Conservation (phyloP, 2,113 vertebrate species). For the Notiomystis cincta region DNA sequence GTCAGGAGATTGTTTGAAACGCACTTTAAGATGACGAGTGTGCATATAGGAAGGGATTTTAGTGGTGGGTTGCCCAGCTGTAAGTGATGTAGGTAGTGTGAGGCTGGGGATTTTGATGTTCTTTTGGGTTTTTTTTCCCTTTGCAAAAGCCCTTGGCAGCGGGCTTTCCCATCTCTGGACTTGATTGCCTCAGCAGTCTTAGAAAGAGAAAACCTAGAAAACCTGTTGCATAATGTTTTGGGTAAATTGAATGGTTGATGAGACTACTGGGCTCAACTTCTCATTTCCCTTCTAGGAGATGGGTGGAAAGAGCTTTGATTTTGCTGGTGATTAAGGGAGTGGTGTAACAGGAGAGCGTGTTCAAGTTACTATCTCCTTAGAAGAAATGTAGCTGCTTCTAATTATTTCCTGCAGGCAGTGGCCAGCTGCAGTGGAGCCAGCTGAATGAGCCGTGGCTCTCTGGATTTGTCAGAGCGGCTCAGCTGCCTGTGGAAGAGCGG, state of each 20-base stretch:
- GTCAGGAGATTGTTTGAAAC: neutral
- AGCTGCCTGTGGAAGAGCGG: accelerated
- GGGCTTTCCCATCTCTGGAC: neutral
- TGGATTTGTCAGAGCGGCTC: neutral
- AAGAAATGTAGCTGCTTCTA: neutral
- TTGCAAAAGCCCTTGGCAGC: neutral
- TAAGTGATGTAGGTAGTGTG: neutral
- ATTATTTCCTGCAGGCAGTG: neutral
- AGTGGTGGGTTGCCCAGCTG: neutral
- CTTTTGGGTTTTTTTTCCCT: neutral
- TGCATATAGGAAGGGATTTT: neutral
- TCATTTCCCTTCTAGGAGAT: neutral
- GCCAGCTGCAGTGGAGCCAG: neutral
- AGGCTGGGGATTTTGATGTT: neutral
- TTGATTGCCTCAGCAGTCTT: neutral
- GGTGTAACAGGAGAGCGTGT: neutral
- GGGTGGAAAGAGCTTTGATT: neutral
- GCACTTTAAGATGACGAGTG: neutral
- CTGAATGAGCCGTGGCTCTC: neutral
- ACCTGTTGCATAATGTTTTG: conserved; percentile 3
- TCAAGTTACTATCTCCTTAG: neutral
- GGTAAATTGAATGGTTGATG: neutral
- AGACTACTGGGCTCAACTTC: neutral
- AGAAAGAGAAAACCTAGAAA: conserved; percentile 59
- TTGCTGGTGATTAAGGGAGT: neutral